These are phyloP conservation scores for Stegostoma tigrinum DNA, from an alignment of 2,113 vertebrate genomes.

Conservation along the genomic window DNA sequence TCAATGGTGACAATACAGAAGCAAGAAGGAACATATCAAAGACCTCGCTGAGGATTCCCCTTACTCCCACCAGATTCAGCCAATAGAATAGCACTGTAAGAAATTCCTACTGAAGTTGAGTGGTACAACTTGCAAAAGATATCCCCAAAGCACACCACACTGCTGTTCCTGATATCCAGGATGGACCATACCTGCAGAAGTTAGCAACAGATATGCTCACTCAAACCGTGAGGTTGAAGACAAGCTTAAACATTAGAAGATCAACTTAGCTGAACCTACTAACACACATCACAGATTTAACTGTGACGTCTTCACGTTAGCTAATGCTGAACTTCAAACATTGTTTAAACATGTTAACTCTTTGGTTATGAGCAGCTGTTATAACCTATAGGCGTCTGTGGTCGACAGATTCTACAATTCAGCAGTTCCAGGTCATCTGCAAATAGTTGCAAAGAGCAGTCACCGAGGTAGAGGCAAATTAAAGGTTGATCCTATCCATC, in stretches of 20 bases:
- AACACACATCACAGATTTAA: neutral
- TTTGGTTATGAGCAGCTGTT: neutral
- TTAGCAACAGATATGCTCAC: neutral
- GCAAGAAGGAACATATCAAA: neutral
- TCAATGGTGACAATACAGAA: neutral
- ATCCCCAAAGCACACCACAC: neutral
- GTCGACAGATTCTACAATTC: neutral
- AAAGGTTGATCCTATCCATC: neutral
- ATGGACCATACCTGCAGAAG: neutral
- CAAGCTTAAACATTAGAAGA: neutral
- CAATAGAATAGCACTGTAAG: neutral
- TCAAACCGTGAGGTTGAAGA: neutral
- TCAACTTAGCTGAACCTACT: neutral
- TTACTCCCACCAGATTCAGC: neutral
- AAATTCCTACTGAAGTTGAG: neutral
- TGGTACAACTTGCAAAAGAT: neutral
- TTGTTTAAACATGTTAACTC: neutral
- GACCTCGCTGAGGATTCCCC: neutral
- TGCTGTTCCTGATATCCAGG: neutral
- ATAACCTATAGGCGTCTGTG: neutral
- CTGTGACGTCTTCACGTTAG: neutral
- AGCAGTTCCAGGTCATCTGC: neutral
- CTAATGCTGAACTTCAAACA: neutral
- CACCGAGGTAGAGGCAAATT: neutral
- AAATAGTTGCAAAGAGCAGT: neutral